Evolutionary conservation across 2,888 invertebrate genomes (phyloP), one percentile per base, ranked within the genome.

Genomic region (Agrilus biguttatus): DNA sequence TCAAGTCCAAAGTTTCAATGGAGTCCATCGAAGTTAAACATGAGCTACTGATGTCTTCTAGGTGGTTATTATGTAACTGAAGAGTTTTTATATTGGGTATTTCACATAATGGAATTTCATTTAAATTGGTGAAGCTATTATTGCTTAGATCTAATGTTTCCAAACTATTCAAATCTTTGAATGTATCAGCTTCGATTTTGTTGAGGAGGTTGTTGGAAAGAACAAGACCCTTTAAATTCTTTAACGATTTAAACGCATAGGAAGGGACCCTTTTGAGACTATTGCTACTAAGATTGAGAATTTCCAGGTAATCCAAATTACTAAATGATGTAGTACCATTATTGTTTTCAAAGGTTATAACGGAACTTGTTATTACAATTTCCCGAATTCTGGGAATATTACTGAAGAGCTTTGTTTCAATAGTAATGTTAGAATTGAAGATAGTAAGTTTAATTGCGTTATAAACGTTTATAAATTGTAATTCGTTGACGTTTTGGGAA

Each of bases 161-260:
- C 45, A 85, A 60, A 49, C 72, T 70, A 41, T 66, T 68, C 52
- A 79, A 68, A 58, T 76, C 74, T 33, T 70, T 68, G 59, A 85
- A 83, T 39, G 77, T 65, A 43, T 72, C 74, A 2, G 69, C 65
- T 33, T 76, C 73, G 54, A 84, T 66, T 52, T 69, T 66, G 38
- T 70, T 69, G 54, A 87, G 66, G 44, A 76, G 71, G 59, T 85
- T 86, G 53, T 73, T 71, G 40, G 77, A 78, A 52, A 83, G 65
- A 61, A 82, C 80, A 41, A 84, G 17, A 5, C 42, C 36, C 35
- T 37, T 45, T 14, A 47, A 21, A 4, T 41, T 43, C 13, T 37
- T 41, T 14, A 43, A 14, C 7, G 39, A 21, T 10, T 34, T 32
- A 34, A 47, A 47, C 12, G 43, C 14, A 3, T 19, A 14, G 13